Conservation (phyloP, 2,113 vertebrate genomes). For the cat (Felis catus) region F.catus_Fca126_mat1.0 CM031426.1:53325001-53325500, state of each 20-base stretch:
- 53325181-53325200: background rate
- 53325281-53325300: background rate
- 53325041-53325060: too few relatives aligned
- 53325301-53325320: background rate
- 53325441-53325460: constrained; percentile 54
- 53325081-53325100: constrained; percentile 1
- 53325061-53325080: background rate
- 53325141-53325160: background rate
- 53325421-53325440: constrained; percentile 28
- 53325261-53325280: background rate
- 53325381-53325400: background rate
- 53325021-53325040: background rate
- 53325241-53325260: background rate
- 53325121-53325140: background rate
- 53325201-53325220: background rate
- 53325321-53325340: background rate
- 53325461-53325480: constrained; percentile 13
- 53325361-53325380: background rate
- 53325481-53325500: constrained; percentile 39
- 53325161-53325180: background rate
- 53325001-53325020: background rate
- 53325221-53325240: background rate
- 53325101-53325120: background rate
- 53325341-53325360: background rate
- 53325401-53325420: background rate